Base-by-base conservation (phyloP, 2,888 invertebrate genomes). In the Drosophila setosimentum region DNA sequence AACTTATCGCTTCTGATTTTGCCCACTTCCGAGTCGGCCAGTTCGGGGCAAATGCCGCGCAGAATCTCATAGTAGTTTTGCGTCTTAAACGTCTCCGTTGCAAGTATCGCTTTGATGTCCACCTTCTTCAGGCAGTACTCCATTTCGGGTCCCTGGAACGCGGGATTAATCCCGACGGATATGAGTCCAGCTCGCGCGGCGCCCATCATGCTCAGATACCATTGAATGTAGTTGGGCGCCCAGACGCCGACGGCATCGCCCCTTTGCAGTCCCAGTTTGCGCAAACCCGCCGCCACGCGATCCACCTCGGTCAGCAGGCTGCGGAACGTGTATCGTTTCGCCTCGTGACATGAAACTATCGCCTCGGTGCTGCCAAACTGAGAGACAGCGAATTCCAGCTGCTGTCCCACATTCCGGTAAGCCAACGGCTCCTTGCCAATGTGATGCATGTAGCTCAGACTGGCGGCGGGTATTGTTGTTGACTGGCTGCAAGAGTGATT, bases 171-270 rank as follows among this genome's bases (percentile, higher is more conserved):
- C 66, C 95, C 96, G 13, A 97, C 97, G 94, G 96, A 92, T 33
- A 96, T 94, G 2, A 97, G 92, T 0, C 97, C 98, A 2, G 95
- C 94, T 75, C 96, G 94, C 0, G 96, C 95, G 1, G 96, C 95
- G 0, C 96, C 97, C 90, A 96, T 93, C 91, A 96, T 95, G 0
- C 95, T 93, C 0, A 97, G 83, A 70, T 96, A 94, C 98, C 98
- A 98, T 89, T 97, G 96, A 51, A 95, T 91, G 40, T 94, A 94
- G 92, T 97, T 98, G 0, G 97, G 97, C 0, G 96, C 95, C 96
- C 97, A 97, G 29, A 98, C 94, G 0, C 96, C 97, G 4, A 98
- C 90, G 11, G 96, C 93, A 89, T 98, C 97, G 0, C 97, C 97
- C 33, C 93, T 94, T 63, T 94, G 91, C 24, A 97, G 87, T 0